Conservation (phyloP, 2,888 invertebrate genomes). For the Allolobophora icterica region DNA sequence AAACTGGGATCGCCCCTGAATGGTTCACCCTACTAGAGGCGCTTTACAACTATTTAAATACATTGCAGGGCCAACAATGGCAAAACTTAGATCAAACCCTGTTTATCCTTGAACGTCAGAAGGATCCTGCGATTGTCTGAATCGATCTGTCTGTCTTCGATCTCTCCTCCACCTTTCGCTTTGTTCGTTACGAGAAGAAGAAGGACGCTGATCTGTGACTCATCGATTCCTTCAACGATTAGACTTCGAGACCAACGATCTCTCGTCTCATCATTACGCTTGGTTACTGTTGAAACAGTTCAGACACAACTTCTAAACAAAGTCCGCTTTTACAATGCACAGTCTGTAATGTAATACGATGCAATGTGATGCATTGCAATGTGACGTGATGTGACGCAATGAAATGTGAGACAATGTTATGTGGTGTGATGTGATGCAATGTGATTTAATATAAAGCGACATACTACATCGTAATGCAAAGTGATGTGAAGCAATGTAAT, state of each 20-base stretch:
- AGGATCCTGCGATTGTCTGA: not conserved
- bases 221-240: conserved; percentile 17
- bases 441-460: no score
- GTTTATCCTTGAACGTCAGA: not conserved
- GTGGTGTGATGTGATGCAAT: no score
- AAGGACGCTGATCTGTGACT: not conserved
- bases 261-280: not conserved
- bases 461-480: no score
- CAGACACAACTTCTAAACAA: not conserved
- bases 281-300: not conserved
- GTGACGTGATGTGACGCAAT: no score
- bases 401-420: no score
- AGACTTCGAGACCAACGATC: not conserved
- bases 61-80: no score
- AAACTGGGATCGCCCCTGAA: no score
- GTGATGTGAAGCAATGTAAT: no score
- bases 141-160: not conserved
- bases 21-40: no score
- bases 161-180: not conserved
- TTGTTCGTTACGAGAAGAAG: not conserved
- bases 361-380: no score
- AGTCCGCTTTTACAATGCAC: not conserved
- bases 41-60: no score
- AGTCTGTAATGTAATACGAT: not conserved
- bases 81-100: not conserved